phyloP scores from a whole-genome alignment of 2,113 vertebrate genomes.

The Sebastes schlegelii region DNA sequence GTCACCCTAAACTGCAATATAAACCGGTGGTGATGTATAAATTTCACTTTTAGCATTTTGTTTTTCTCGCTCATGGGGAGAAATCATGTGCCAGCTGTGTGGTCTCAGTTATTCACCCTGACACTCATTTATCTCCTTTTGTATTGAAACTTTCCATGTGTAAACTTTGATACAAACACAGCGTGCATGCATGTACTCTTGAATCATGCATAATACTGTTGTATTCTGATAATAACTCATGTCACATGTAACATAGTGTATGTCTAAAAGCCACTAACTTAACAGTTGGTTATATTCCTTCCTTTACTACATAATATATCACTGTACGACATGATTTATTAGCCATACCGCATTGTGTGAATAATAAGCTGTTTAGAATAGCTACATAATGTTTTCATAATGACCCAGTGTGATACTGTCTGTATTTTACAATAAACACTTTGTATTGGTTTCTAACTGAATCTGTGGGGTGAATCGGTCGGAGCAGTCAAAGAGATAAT shows the following conservation, averaged over 20 bases:
- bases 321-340: background rate
- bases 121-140: constrained; percentile 33
- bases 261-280: constrained; percentile 19
- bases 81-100: constrained; percentile 41
- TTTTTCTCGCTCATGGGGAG: constrained; percentile 23
- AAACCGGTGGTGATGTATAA: constrained; percentile 46
- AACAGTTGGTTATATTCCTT: constrained; percentile 14
- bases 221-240: constrained; percentile 11
- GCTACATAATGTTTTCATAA: constrained; percentile 11
- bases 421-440: constrained; percentile 57
- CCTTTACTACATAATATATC: constrained; percentile 7
- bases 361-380: constrained; percentile 4
- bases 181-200: background rate
- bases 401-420: constrained; percentile 12
- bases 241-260: background rate
- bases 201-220: constrained; percentile 24
- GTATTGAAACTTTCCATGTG: background rate
- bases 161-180: background rate
- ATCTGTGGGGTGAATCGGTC: constrained; percentile 25
- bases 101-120: constrained; percentile 38
- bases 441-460: constrained; percentile 28
- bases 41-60: constrained; percentile 17
- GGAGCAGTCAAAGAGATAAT: constrained; percentile 56
- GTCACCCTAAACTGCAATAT: constrained; percentile 54
- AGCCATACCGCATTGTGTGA: background rate